Evolutionary conservation across 1,140 invertebrate species (phyloP), one percentile per base, ranked within the genome.

Genomic region (Polypedilum pembai): DNA sequence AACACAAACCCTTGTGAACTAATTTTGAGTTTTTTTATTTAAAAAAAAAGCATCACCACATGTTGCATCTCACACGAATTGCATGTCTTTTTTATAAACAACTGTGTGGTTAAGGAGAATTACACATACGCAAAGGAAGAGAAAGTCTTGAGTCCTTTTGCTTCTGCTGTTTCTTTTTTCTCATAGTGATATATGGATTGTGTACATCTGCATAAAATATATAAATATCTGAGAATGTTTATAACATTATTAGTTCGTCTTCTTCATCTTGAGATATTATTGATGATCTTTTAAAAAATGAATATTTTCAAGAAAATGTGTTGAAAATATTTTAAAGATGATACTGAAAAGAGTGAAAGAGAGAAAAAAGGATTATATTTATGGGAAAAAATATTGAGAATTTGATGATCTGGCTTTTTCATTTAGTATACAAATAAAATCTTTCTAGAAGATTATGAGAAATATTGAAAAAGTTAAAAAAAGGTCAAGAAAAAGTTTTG

Each of bases 141-240:
- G 45, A 56, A 56, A 56, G 45, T 56, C 45, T n/a, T n/a, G 45
- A 33, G 24, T 33, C 24, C 24, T 33, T 33, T 33, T 33, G 5
- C 24, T 33, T 56, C 4, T 8, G 41, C 8, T 45, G 15, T n/a
- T 12, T 15, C n/a, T 56, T 12, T 56, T 56, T 56, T 56, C 45
- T 56, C 45, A 56, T 56, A 56, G 45, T 56, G 45, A 56, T 56
- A n/a, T 56, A 56, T 56, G 45, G 45, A 56, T 56, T 56, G 45
- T 56, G 45, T 56, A 56, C 45, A 56, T 56, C 45, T 56, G 45
- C 45, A 56, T 33, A 33, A 33, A 33, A 33, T 33, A 33, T 33
- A 3, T 33, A 33, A 33, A 5, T 33, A 3, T 33, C 1, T 56
- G 45, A 56, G 45, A 56, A 56, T 56, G 45, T 56, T 56, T 56